phyloP scores from a whole-genome alignment of 2,888 invertebrate species.

The Drosophila histrio region DNA sequence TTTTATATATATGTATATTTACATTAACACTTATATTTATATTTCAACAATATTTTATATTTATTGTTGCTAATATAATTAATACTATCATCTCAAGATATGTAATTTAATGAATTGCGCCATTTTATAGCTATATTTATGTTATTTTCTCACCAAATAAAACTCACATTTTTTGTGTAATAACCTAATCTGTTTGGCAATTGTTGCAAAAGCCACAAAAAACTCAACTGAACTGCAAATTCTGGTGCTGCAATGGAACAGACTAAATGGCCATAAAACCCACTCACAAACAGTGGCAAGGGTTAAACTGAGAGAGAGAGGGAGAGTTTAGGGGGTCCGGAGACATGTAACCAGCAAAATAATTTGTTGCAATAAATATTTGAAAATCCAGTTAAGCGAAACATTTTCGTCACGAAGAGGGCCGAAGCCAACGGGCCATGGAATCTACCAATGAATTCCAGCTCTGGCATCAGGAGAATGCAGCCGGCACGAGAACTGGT shows the following conservation, averaged over 20 bases:
- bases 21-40: too few species aligned
- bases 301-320: neutral
- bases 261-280: conserved; percentile 73
- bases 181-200: conserved; percentile 55
- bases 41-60: too few species aligned
- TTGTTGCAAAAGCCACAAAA: conserved; percentile 38
- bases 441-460: conserved; percentile 36
- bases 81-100: neutral
- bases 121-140: neutral
- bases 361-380: conserved; percentile 81
- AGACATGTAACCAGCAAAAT: conserved; percentile 67
- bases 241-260: conserved; percentile 48
- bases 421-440: conserved; percentile 42
- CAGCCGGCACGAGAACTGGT: conserved; percentile 4
- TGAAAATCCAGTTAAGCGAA: conserved; percentile 81
- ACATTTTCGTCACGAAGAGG: conserved; percentile 78
- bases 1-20: too few species aligned
- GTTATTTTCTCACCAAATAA: neutral
- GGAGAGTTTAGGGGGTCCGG: neutral
- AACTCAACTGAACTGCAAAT: conserved; percentile 43
- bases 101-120: neutral
- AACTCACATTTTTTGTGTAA: conserved; percentile 6
- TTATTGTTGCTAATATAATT: neutral
- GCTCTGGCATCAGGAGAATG: conserved; percentile 8
- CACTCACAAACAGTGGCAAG: conserved; percentile 20